Evolutionary conservation across 2,113 vertebrate species (phyloP), one percentile per base, ranked within the genome.

Genomic region (Halcyon malimbica): DNA sequence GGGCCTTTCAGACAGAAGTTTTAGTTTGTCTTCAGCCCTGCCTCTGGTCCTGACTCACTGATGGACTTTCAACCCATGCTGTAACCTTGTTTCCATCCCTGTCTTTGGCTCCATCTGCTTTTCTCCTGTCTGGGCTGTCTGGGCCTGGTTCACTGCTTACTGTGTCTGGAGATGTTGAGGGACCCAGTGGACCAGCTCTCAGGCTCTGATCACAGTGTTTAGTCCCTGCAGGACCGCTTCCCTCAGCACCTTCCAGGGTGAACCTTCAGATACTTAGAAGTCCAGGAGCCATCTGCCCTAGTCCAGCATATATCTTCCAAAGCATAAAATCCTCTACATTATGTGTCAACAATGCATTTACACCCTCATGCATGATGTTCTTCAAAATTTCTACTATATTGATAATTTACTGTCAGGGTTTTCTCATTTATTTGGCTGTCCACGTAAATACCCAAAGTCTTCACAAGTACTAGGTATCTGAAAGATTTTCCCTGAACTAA

Each of bases 161-260:
- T 76, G 11, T 37, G 28, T 44, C 44, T 68, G 29, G 29, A 37
- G 9, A 25, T 73, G 14, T 54, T 0, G 0, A 29, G 7, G 25
- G 9, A 74, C 13, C 4, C 35, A 51, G 16, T 0, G 1, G 50
- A 51, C 48, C 25, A 33, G 35, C 4, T 15, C 12, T 10, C 0
- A 0, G 29, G 57, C 24, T 76, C 25, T 64, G 37, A 26, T 81
- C 18, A 16, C 13, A 53, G 8, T 6, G 1, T 9, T 50, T 23
- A 50, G 11, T 60, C 24, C n/a, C 44, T 64, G 50, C 33, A 54
- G 60, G 31, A 46, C 31, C 51, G 18, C 18, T 57, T 88, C 28
- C 42, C 19, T 25, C 31, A 31, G 11, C 31, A 73, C 20, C 17
- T 84, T 90, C 37, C 20, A 44, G 4, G 10, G 12, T 41, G 5